Conservation (phyloP, 2,888 invertebrate species). For the Lamellibrachia satsuma region DNA sequence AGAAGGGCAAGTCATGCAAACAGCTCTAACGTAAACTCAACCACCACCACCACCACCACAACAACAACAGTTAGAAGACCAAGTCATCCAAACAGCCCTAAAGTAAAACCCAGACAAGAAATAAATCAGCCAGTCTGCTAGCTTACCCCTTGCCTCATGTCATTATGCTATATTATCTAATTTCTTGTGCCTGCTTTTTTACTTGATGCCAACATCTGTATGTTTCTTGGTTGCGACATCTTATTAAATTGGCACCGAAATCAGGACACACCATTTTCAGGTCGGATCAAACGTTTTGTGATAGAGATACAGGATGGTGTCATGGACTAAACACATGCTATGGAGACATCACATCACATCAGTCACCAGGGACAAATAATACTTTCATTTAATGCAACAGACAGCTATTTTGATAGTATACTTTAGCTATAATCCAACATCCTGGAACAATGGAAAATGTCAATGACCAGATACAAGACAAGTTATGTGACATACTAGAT, state of each 20-base stretch:
- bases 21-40: neutral
- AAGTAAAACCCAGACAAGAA: neutral
- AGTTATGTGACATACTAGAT: neutral
- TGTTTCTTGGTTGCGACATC: neutral
- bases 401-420: no score
- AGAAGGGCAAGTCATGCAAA: conserved; percentile 4
- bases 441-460: no score
- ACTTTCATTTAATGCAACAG: no score
- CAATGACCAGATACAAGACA: no score
- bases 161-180: neutral
- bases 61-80: neutral
- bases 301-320: neutral
- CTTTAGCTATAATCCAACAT: no score
- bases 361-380: neutral
- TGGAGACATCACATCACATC: neutral
- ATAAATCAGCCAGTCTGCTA: neutral
- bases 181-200: neutral
- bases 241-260: neutral
- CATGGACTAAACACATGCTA: neutral
- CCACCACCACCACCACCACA: neutral
- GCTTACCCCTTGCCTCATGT: neutral
- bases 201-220: neutral
- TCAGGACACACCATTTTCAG: neutral
- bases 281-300: neutral
- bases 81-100: conserved; percentile 4